These are phyloP conservation scores for Stomatorhinus walkeri DNA, from an alignment of 2,797 vertebrate genomes.

Conservation along the genomic window DNA sequence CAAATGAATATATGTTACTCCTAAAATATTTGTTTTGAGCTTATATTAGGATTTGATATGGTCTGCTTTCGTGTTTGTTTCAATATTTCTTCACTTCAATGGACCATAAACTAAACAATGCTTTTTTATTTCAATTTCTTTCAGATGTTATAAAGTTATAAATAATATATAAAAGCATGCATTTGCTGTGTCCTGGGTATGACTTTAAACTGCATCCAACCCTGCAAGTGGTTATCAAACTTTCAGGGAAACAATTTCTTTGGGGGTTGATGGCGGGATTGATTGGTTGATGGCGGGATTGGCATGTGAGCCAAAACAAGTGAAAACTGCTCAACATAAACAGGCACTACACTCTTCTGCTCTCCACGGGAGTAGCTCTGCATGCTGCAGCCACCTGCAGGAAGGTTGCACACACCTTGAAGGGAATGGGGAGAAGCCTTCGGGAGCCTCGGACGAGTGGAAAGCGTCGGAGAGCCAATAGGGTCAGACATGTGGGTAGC, in stretches of 20 bases:
- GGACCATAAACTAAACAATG: not conserved
- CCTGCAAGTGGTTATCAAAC: not conserved
- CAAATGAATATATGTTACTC: not conserved
- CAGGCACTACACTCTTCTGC: not conserved
- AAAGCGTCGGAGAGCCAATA: not conserved
- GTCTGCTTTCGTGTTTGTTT: not conserved
- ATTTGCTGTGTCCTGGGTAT: not conserved
- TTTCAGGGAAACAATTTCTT: not conserved
- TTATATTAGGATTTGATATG: not conserved
- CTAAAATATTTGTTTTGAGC: not conserved
- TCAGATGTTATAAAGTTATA: not conserved
- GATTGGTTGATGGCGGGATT: not conserved
- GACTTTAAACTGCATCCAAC: not conserved
- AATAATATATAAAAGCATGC: not conserved
- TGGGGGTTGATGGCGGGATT: not conserved
- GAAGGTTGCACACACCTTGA: not conserved
- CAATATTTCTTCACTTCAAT: not conserved
- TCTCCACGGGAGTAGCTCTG: not conserved
- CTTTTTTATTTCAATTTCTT: not conserved
- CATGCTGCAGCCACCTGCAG: not conserved
- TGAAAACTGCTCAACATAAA: not conserved
- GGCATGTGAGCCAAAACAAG: not conserved
- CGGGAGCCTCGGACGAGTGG: not conserved
- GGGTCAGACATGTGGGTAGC: not conserved
- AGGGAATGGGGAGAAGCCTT: not conserved